Evolutionary conservation across 2,797 vertebrate genomes (phyloP).

Genomic region (Urosaurus nigricauda): DNA sequence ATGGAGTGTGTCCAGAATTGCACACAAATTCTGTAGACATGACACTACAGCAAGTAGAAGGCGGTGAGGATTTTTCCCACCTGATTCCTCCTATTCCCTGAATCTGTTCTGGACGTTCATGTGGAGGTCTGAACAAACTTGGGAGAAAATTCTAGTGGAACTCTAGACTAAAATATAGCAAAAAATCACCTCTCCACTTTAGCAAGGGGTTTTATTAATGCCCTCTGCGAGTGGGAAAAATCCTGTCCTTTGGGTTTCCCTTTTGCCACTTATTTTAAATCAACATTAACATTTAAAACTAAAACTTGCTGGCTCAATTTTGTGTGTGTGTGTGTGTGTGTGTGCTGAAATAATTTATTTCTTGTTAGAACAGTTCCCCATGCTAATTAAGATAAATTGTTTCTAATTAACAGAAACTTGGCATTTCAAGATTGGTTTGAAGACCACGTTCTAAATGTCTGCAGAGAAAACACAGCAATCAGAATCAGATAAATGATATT

Average conservation of each 20-base stretch:
- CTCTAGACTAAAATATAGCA: conserved; percentile 43
- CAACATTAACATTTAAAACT: conserved; percentile 63
- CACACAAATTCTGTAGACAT: neutral
- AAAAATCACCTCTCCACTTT: conserved; percentile 4
- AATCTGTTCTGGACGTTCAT: neutral
- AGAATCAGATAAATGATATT: conserved; percentile 71
- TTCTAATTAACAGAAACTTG: conserved; percentile 77
- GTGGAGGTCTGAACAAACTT: conserved; percentile 4
- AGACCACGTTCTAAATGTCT: conserved; percentile 67
- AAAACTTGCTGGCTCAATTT: conserved; percentile 46
- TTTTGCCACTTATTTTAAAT: conserved; percentile 56
- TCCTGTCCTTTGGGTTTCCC: neutral
- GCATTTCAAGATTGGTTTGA: conserved; percentile 68
- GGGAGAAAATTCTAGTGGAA: neutral
- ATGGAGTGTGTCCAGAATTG: neutral
- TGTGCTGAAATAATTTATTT: conserved; percentile 73
- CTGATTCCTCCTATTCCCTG: no score
- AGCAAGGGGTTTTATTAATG: neutral
- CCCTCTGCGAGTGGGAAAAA: neutral
- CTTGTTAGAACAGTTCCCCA: conserved; percentile 66
- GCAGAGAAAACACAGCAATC: conserved; percentile 63
- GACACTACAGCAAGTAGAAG: neutral
- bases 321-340: neutral
- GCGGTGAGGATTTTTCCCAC: neutral
- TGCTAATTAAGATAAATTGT: conserved; percentile 78